Percentiles rank a stretch among this genome's conserved stretches.
Conservation (phyloP, 2,113 vertebrate genomes). For the Pantherophis guttatus region DNA sequence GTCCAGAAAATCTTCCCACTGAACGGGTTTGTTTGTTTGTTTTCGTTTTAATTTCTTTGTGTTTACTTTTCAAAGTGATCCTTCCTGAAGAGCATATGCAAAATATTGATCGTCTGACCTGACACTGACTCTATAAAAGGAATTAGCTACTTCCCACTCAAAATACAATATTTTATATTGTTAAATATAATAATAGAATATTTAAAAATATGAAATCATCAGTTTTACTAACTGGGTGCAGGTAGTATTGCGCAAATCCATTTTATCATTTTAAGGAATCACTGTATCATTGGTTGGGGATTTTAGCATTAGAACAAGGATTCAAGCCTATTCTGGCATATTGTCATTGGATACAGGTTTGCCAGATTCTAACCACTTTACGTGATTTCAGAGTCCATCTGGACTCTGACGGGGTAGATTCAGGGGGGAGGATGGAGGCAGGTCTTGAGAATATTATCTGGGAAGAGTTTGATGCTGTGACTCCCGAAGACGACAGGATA, state of each 20-base stretch:
- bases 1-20: no score
- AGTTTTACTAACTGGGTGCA: neutral
- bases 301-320: neutral
- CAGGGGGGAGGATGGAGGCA: no score
- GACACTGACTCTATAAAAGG: neutral
- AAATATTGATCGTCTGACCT: neutral
- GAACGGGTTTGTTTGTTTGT: no score
- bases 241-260: neutral
- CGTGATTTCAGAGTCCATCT: neutral
- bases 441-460: no score
- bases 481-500: no score
- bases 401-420: no score
- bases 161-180: neutral
- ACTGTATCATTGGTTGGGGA: neutral
- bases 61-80: neutral
- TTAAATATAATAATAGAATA: no score
- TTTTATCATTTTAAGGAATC: neutral
- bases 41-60: neutral
- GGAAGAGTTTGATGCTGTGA: no score
- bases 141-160: neutral
- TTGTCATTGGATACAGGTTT: neutral
- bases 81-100: neutral
- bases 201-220: neutral
- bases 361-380: neutral
- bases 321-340: neutral